Conservation (phyloP, 2,888 invertebrate species). For the Luffia ferchaultella region DNA sequence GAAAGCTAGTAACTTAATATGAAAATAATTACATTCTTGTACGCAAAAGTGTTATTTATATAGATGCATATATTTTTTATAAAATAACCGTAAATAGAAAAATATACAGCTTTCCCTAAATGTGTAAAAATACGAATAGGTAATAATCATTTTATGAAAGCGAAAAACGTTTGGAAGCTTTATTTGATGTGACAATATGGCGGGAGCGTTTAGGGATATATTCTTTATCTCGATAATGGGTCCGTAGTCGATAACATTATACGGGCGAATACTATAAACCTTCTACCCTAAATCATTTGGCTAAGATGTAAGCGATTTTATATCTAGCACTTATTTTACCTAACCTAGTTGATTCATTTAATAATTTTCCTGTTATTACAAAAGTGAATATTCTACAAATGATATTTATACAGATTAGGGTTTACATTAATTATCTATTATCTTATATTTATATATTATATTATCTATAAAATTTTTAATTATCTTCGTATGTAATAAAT, state of each 20-base stretch:
- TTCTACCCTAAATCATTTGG: not conserved
- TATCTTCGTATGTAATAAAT: too few relatives aligned
- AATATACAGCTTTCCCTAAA: too few relatives aligned
- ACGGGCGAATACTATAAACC: not conserved
- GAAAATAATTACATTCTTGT: too few relatives aligned
- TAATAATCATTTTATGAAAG: not conserved
- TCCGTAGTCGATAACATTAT: not conserved
- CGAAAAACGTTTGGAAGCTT: not conserved
- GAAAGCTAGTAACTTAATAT: too few relatives aligned
- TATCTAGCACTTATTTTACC: not conserved
- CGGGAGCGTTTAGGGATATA: not conserved
- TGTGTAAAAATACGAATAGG: not conserved
- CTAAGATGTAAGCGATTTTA: not conserved
- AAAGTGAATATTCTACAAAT: not conserved
- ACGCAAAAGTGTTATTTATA: too few relatives aligned
- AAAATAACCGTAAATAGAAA: too few relatives aligned
- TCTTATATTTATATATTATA: too few relatives aligned
- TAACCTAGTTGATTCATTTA: not conserved
- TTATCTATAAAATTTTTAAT: too few relatives aligned
- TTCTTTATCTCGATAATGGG: not conserved
- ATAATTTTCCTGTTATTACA: not conserved
- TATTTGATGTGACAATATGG: not conserved
- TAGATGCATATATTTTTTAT: too few relatives aligned
- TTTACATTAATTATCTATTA: too few relatives aligned
- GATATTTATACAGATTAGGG: not conserved